Base-by-base conservation (phyloP, 1,140 invertebrate species). In the Drosophila nebulosa region DNA sequence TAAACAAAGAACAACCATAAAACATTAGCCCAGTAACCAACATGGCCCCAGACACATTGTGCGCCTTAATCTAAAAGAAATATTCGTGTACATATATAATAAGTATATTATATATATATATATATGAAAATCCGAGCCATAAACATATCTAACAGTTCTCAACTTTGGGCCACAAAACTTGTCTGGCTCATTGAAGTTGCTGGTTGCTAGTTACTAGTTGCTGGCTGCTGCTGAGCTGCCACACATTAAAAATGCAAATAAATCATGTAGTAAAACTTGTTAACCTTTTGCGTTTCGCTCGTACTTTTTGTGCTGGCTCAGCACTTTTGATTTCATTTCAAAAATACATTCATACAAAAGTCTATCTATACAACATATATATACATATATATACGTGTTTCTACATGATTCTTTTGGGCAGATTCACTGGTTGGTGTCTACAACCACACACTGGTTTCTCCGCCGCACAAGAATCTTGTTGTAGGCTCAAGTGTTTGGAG, bases 191-290 rank as follows among this genome's bases (percentile, higher is more conserved):
- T 56, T 52, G 64, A 51, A 56, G 57, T 50, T 36, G 24, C 42
- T 50, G 67, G n/a, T n/a, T n/a, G n/a, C n/a, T n/a, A n/a, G n/a
- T n/a, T n/a, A n/a, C n/a, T n/a, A n/a, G n/a, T 53, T 39, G 39
- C 51, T 24, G 57, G 59, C 59, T 26, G 53, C 63, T 50, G 64
- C 63, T 39, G 55, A 51, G 59, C 62, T 55, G 71, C 71, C 71
- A 74, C 74, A 86, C 68, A 83, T 86, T 88, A 86, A 86, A 86
- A 86, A 86, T 86, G 81, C 81, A 86, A 86, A 86, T 86, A 86
- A 86, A 86, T 86, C 81, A 86, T 86, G 81, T 86, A 86, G 81
- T 86, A 88, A 86, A 86, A 86, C 81, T 86, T 86, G 81, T 86
- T 86, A 86, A 86, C 81, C 81, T 86, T 86, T 86, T 88, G 39